Evolutionary conservation across 1,140 invertebrate species (phyloP), one percentile per base, ranked within the genome.

Genomic region (Aleiodes sp.): DNA sequence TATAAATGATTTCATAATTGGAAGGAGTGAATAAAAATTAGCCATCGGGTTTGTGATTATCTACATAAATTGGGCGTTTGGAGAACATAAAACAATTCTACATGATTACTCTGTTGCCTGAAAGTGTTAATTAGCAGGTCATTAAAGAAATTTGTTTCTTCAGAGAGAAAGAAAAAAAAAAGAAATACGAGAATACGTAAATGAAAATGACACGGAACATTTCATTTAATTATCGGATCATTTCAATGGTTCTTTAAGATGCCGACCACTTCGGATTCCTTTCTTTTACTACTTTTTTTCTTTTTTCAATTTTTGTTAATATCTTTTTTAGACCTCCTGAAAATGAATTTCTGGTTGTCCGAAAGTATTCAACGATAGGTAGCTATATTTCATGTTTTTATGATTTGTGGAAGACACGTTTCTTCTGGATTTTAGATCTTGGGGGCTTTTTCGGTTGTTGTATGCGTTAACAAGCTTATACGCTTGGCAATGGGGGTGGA

Each of bases 391-490:
- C 62, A 70, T 52, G 16, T 70, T 70, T 70, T 70, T 70, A 70
- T 70, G 69, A 70, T 70, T 70, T 70, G 69, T 70, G 69, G 69
- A 70, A 65, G 66, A 68, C 56, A 64, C 62, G 60, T 62, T 62
- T 39, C 26, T 56, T 52, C 19, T 60, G 41, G 24, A 60, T 63
- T 62, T n/a, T 43, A 16, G 26, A 1, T 56, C 12, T 56, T n/a
- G 66, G 37, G 21, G 66, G 56, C 59, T 35, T 28, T 29, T 14
- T 69, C 43, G 29, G 60, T 31, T 69, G 16, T 62, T 68, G 33
- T 60, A 61, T 61, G 31, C 35, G 66, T 68, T 68, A 68, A 68
- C 66, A 68, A 68, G 66, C 57, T 68, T 52, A 52, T 52, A 52
- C 46, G 46, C 46, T 24, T 7, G 46, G 46, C 46, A n/a, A n/a